Percentiles rank a stretch among this genome's conserved stretches.
Conservation (phyloP, 1,140 invertebrate species). For the Drosophila bifasciata region DNA sequence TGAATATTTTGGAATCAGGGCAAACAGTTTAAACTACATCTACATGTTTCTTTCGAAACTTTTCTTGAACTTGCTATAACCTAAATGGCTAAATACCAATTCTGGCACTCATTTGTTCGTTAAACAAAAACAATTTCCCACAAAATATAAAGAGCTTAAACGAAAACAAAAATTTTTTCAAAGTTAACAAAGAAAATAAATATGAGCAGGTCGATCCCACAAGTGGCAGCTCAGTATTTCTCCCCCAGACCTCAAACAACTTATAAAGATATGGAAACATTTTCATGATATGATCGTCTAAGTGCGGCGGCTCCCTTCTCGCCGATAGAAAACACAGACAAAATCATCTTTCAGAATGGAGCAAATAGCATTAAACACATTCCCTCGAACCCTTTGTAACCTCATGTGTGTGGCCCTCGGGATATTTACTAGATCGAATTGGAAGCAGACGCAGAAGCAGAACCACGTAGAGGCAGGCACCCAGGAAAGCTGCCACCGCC, state of each 20-base stretch:
- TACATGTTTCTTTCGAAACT: too few species aligned
- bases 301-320: neutral
- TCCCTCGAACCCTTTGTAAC: conserved; percentile 37
- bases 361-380: conserved; percentile 72
- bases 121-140: conserved; percentile 6
- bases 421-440: conserved; percentile 49
- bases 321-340: conserved; percentile 4
- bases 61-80: too few species aligned
- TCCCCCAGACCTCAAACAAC: neutral
- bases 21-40: too few species aligned
- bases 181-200: neutral
- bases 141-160: neutral
- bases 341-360: conserved; percentile 22
- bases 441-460: conserved; percentile 25
- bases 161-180: too few species aligned
- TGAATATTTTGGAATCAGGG: too few species aligned
- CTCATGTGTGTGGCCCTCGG: conserved; percentile 52
- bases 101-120: too few species aligned
- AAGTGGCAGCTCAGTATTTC: too few species aligned
- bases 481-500: conserved; percentile 55
- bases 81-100: too few species aligned
- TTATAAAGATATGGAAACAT: neutral
- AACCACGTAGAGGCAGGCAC: conserved; percentile 7
- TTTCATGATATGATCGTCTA: neutral
- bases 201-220: too few species aligned